phyloP scores from a whole-genome alignment of 2,888 invertebrate genomes.

The Lysandra bellargus region DNA sequence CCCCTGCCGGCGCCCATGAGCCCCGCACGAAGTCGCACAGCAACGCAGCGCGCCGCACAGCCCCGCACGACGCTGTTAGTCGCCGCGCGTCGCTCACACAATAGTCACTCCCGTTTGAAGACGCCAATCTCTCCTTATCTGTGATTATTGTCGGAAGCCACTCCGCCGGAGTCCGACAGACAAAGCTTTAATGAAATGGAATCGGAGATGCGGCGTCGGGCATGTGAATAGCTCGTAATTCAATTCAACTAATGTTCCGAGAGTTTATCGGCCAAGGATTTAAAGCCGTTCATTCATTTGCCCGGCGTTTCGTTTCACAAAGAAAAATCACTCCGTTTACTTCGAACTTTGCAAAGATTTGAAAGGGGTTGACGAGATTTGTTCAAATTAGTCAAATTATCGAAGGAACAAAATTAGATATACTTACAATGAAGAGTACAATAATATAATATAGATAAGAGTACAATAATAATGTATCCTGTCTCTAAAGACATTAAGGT shows the following conservation, averaged over 20 bases:
- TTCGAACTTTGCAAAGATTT: background rate
- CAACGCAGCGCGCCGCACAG: background rate
- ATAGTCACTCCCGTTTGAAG: conserved; percentile 52
- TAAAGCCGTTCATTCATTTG: conserved; percentile 21
- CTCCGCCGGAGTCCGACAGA: conserved; percentile 46
- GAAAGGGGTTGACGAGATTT: background rate
- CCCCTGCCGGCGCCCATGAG: too few relatives aligned
- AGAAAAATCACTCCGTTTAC: conserved; percentile 6
- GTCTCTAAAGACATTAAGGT: too few relatives aligned
- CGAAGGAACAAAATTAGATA: background rate
- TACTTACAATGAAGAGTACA: background rate
- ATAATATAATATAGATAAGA: background rate
- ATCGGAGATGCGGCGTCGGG: conserved; percentile 34
- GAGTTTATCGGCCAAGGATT: conserved; percentile 28
- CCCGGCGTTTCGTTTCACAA: conserved; percentile 6
- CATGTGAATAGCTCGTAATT: conserved; percentile 34
- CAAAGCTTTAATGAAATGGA: conserved; percentile 46
- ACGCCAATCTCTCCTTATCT: conserved; percentile 67
- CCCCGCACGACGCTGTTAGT: background rate
- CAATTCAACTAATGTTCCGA: conserved; percentile 28
- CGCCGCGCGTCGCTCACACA: background rate
- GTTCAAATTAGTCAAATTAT: background rate
- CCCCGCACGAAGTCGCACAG: background rate
- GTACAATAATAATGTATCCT: background rate
- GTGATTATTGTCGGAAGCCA: conserved; percentile 62